These are phyloP conservation scores for Bellardia bayeri DNA, from an alignment of 2,888 invertebrate species.

Conservation along the genomic window DNA sequence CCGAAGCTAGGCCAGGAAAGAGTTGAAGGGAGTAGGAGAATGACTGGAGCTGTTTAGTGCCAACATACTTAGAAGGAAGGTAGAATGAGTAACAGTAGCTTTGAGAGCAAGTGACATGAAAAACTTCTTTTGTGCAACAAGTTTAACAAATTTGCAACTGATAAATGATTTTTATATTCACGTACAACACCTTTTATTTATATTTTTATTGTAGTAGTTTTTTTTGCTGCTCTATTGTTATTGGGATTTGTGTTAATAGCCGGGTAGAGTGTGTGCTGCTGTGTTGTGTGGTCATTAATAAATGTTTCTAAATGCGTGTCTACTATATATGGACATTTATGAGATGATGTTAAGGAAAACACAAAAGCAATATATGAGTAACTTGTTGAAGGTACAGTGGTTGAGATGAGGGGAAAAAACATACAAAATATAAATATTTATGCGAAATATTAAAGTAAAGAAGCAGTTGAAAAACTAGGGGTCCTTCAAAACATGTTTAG, in stretches of 20 bases:
- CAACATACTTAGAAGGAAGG: not conserved
- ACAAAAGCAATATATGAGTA: not conserved
- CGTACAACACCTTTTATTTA: slow-evolving; percentile 73
- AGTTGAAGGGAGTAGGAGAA: not conserved
- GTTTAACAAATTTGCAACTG: slow-evolving; percentile 80
- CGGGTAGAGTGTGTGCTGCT: slow-evolving; percentile 1
- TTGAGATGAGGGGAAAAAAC: not conserved
- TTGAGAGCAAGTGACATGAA: slow-evolving; percentile 80
- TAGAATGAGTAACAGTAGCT: slow-evolving; percentile 75
- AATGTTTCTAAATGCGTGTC: slow-evolving; percentile 74
- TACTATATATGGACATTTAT: slow-evolving; percentile 68
- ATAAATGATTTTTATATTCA: slow-evolving; percentile 81
- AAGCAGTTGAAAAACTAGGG: too few species aligned
- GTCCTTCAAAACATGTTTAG: too few species aligned
- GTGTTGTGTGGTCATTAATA: slow-evolving; percentile 80
- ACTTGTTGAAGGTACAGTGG: slow-evolving; percentile 44
- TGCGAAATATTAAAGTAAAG: not conserved
- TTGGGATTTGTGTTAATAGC: slow-evolving; percentile 2
- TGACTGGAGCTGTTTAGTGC: too few species aligned
- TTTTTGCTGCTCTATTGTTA: not conserved
- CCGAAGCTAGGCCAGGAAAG: not conserved
- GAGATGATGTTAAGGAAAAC: slow-evolving; percentile 34
- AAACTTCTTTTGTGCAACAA: slow-evolving; percentile 83
- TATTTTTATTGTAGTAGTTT: slow-evolving; percentile 34
- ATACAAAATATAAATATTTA: not conserved